phyloP scores from a whole-genome alignment of 2,888 invertebrate species.

The Caenorhabditis panamensis region DNA sequence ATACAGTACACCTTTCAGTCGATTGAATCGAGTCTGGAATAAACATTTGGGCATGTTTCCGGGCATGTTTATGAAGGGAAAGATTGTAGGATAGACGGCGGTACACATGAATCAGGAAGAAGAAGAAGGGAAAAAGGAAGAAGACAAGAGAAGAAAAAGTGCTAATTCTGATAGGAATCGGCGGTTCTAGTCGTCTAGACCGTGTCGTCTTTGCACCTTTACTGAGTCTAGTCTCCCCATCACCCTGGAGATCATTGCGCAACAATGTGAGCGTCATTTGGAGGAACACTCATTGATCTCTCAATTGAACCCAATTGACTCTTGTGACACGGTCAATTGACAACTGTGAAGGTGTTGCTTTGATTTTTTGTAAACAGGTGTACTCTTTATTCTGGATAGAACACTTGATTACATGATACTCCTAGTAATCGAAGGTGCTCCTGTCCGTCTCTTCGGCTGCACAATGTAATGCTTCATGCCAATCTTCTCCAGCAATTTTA shows the following conservation, averaged over 20 bases:
- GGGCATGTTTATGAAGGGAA: constrained; percentile 33
- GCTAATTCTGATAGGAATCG: constrained; percentile 8
- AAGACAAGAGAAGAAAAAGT: constrained; percentile 1
- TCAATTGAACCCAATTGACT: neutral
- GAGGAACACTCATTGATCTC: neutral
- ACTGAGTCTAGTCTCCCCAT: neutral
- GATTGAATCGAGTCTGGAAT: constrained; percentile 18
- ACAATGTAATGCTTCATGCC: constrained; percentile 34
- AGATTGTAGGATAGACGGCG: too few relatives aligned
- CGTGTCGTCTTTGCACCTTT: neutral
- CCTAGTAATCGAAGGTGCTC: constrained; percentile 4
- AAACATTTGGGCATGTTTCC: constrained; percentile 9
- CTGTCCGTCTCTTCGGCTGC: constrained; percentile 11
- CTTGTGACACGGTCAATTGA: too few relatives aligned
- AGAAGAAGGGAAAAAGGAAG: constrained; percentile 9
- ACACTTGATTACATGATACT: constrained; percentile 37
- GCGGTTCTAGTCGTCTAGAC: neutral
- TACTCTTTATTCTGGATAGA: too few relatives aligned
- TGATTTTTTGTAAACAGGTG: too few relatives aligned
- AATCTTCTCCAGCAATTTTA: constrained; percentile 23
- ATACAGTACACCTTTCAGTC: constrained; percentile 20
- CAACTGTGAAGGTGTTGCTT: too few relatives aligned
- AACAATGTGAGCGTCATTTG: neutral
- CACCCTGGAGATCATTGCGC: too few relatives aligned
- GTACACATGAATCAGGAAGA: neutral